Percentiles rank a stretch among this genome's conserved stretches.
These are phyloP conservation scores for Dendrocincla fuliginosa DNA, from an alignment of 2,797 vertebrate genomes.

Conservation along the genomic window DNA sequence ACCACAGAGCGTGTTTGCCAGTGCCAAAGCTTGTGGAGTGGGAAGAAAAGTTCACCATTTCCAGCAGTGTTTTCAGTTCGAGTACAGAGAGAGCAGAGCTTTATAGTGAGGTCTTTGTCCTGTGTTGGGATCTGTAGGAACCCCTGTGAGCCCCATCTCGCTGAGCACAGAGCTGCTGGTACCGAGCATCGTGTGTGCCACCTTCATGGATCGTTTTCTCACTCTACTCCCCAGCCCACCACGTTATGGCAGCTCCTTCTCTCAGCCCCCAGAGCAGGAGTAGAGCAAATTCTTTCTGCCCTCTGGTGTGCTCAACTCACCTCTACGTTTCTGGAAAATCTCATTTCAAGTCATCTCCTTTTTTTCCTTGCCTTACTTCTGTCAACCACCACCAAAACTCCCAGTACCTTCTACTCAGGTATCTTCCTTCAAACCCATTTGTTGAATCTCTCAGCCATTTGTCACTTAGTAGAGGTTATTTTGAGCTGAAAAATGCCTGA, in stretches of 20 bases:
- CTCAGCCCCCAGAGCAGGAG: neutral
- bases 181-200: fast-evolving
- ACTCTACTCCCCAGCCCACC: neutral
- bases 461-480: neutral
- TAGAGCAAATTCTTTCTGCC: neutral
- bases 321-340: neutral
- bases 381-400: neutral
- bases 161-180: neutral
- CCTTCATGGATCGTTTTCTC: neutral
- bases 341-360: neutral
- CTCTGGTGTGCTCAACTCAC: neutral
- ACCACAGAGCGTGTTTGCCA: neutral
- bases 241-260: neutral
- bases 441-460: neutral
- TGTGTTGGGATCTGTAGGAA: fast-evolving
- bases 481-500: neutral
- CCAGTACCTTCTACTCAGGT: neutral
- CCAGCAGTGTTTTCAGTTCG: conserved; percentile 2
- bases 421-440: neutral
- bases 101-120: conserved; percentile 30
- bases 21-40: conserved; percentile 41
- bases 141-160: fast-evolving
- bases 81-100: neutral
- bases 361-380: neutral
- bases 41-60: neutral